Evolutionary conservation across 2,113 vertebrate genomes (phyloP), one percentile per base, ranked within the genome.

Genomic region (Neomonachus schauinslandi): DNA sequence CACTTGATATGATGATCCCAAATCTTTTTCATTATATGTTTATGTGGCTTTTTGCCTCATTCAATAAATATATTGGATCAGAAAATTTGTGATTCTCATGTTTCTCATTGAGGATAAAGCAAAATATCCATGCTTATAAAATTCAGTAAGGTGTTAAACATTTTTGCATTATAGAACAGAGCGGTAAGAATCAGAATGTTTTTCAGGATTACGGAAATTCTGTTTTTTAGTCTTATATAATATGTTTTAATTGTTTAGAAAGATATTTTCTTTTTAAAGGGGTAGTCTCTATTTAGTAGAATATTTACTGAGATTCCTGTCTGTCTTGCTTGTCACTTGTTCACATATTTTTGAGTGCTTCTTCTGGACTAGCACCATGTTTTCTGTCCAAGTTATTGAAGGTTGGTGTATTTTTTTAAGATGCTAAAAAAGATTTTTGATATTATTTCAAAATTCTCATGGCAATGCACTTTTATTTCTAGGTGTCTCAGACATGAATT

Each of bases 401-500:
- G 22, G 11, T 92, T 95, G 19, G 19, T 96, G 0, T 85, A 90
- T 91, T 85, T 93, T 69, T 96, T 74, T 53, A 96, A 97, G 26
- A 96, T 69, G 3, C 71, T 93, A 19, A 51, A 53, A 46, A 57
- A 69, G 31, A 77, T 76, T 84, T 96, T 65, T 95, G 46, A 72
- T 93, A 39, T 46, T 93, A 65, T 61, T 96, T 83, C 93, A 80
- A 21, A 94, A 42, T 93, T 94, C 79, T 97, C 42, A 74, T n/a
- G 16, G 77, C 96, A 80, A 89, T 83, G 4, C 24, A 77, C 49
- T 55, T 98, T 91, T 91, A 63, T 95, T 92, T 97, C 9, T 98
- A 99, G 99, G 99, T 96, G 98, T 99, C 26, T 98, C 98, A 92
- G 98, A 98, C 4, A 83, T 96, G 71, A 98, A 98, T 91, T 96